These are phyloP conservation scores for Leptonema lineaticorne DNA, from an alignment of 1,140 invertebrate genomes.

Conservation along the genomic window DNA sequence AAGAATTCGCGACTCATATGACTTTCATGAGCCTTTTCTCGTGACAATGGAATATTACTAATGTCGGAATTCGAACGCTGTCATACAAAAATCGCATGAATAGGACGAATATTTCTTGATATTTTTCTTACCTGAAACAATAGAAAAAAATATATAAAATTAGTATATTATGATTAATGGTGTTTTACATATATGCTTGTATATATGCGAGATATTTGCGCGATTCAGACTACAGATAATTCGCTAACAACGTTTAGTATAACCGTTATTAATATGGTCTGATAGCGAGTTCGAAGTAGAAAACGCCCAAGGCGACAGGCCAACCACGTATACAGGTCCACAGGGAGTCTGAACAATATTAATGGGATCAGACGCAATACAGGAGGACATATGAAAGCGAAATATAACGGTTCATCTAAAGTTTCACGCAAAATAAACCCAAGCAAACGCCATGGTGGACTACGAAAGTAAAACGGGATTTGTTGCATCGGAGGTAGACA, in stretches of 20 bases:
- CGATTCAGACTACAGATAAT: constrained; percentile 8
- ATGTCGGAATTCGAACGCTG: neutral
- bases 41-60: neutral
- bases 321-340: constrained; percentile 4
- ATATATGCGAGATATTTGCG: neutral
- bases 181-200: neutral
- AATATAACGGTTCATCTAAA: neutral
- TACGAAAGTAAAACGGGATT: no score
- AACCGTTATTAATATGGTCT: constrained; percentile 17
- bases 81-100: neutral
- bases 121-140: constrained; percentile 13
- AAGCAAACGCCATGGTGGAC: neutral
- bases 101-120: no score
- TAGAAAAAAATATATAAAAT: neutral
- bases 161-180: neutral
- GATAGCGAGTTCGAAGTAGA: constrained; percentile 9
- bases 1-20: neutral
- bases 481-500: neutral
- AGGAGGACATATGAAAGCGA: no score
- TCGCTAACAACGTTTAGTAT: constrained; percentile 5
- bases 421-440: neutral
- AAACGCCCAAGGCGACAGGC: constrained; percentile 17
- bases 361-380: constrained; percentile 23
- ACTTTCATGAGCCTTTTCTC: neutral
- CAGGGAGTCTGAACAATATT: constrained; percentile 32